Base-by-base conservation (phyloP, 2,113 vertebrate species). In the Pseudolaguvia tuberculata region DNA sequence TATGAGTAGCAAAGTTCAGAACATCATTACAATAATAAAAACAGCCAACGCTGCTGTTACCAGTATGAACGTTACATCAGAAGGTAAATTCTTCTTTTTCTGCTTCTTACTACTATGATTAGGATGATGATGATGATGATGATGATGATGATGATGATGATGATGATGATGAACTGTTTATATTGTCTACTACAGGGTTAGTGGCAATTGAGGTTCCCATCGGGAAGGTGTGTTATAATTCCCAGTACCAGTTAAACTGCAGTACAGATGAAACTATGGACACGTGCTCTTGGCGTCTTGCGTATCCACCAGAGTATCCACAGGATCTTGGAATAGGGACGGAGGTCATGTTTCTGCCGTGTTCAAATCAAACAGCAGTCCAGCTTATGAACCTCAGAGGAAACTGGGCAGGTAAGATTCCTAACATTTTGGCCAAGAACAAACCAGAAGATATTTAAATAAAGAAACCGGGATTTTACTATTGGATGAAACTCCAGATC, bases 401-500 rank as follows among this genome's bases (percentile, higher is more conserved):
- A 10, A n/a, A 4, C 13, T 89, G 85, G 87, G 29, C 45, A 85
- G 90, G 90, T 73, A 74, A 84, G 1, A 84, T 80, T 10, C 8
- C 35, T 48, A 18, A 48, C n/a, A n/a, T n/a, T n/a, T n/a, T n/a
- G n/a, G n/a, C n/a, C n/a, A 66, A 6, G 31, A 35, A 35, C 31
- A 35, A 35, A 35, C 31, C 31, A 6, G 3, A 35, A 4, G n/a
- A 61, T 11, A 0, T 13, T n/a, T 12, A 12, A 11, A 39, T n/a
- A 56, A 25, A 27, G 23, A 18, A 35, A 35, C 31, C 3, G 6
- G 31, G 31, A 35, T 4, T n/a, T n/a, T n/a, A n/a, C n/a, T n/a
- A n/a, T n/a, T n/a, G n/a, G n/a, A n/a, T n/a, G n/a, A n/a, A n/a
- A n/a, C n/a, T n/a, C n/a, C n/a, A n/a, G n/a, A n/a, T n/a, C n/a